Conservation (phyloP, 2,888 invertebrate genomes). For the Drosophila vallismaia region DNA sequence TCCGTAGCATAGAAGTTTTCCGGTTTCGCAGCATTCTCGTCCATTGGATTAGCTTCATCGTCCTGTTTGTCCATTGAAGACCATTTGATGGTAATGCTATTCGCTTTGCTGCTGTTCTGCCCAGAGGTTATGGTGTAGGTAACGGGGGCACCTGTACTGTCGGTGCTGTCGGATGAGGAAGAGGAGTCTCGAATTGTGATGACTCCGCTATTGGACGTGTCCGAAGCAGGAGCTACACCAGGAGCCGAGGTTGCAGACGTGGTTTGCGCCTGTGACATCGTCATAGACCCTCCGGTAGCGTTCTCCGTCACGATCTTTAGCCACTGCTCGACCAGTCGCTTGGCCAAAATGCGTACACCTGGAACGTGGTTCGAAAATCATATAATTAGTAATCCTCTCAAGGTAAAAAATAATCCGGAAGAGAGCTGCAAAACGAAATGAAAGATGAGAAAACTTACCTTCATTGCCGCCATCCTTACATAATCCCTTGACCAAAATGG, state of each 20-base stretch:
- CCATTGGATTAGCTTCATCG: slow-evolving; percentile 64
- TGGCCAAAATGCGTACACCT: slow-evolving; percentile 91
- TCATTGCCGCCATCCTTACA: slow-evolving; percentile 92
- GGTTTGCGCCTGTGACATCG: slow-evolving; percentile 14
- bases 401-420: background rate
- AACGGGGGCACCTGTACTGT: slow-evolving; percentile 81
- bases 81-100: slow-evolving; percentile 84
- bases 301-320: slow-evolving; percentile 93
- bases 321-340: slow-evolving; percentile 94
- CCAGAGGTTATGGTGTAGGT: slow-evolving; percentile 76
- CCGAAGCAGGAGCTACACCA: background rate
- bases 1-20: background rate
- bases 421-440: background rate
- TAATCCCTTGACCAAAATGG: slow-evolving; percentile 94
- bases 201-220: background rate
- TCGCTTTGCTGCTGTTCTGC: slow-evolving; percentile 67
- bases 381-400: slow-evolving; percentile 16
- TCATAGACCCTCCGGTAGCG: slow-evolving; percentile 78
- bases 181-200: slow-evolving; percentile 33
- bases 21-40: slow-evolving; percentile 52
- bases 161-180: slow-evolving; percentile 77
- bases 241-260: slow-evolving; percentile 3
- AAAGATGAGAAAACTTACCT: slow-evolving; percentile 86
- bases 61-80: slow-evolving; percentile 80
- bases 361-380: slow-evolving; percentile 76